Percentiles rank a stretch among this genome's conserved stretches.
Conservation (phyloP, 2,888 invertebrate species). For the Cheilosia vernalis region DNA sequence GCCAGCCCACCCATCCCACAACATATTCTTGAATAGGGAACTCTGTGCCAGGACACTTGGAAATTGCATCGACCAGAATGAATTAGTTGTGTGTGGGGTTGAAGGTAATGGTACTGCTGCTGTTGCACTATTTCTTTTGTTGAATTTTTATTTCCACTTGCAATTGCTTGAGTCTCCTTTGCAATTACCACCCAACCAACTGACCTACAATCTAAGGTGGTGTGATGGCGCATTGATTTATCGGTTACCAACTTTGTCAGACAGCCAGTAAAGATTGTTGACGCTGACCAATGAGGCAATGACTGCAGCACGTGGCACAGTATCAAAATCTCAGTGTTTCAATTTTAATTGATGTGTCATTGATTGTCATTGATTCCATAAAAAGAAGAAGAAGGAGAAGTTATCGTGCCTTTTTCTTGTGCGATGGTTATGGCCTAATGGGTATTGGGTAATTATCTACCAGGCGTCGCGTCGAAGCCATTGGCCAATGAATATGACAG, state of each 20-base stretch:
- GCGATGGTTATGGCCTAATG: neutral
- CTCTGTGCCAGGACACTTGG: conserved; percentile 35
- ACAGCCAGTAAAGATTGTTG: conserved; percentile 56
- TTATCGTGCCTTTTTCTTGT: neutral
- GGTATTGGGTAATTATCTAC: conserved; percentile 3
- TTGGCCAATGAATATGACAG: neutral
- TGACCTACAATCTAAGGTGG: conserved; percentile 53
- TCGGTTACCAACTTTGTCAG: conserved; percentile 39
- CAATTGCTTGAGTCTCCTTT: conserved; percentile 20
- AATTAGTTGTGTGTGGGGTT: conserved; percentile 24
- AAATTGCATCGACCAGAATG: conserved; percentile 39
- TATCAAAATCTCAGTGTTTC: conserved; percentile 25
- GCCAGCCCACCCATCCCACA: neutral
- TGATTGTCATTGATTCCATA: conserved; percentile 57
- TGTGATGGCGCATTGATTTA: conserved; percentile 67
- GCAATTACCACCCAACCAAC: conserved; percentile 27
- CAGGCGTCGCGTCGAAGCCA: neutral
- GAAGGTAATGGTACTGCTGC: conserved; percentile 6
- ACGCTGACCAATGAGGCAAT: conserved; percentile 56
- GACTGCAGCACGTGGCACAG: conserved; percentile 65
- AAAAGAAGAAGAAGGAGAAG: conserved; percentile 3
- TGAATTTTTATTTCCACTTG: conserved; percentile 28
- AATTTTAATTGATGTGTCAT: conserved; percentile 63
- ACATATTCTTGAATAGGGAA: neutral
- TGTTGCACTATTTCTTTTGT: conserved; percentile 21